Conservation (phyloP, 2,113 vertebrate genomes). For the Benthochromis sp. region DNA sequence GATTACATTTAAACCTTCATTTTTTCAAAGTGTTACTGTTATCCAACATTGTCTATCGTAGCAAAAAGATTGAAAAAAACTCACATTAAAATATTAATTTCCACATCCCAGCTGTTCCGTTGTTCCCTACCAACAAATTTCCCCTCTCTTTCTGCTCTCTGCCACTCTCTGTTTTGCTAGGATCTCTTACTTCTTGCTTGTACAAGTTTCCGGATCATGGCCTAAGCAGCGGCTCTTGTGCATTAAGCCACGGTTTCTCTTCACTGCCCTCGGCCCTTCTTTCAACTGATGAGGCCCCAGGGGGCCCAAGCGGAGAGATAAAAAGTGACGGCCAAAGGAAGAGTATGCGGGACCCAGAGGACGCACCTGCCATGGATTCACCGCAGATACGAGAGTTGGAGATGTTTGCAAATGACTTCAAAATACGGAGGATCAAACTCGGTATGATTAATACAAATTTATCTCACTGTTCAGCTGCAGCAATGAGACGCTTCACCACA, state of each 20-base stretch:
- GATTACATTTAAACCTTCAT: not conserved
- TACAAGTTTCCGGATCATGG: constrained; percentile 94
- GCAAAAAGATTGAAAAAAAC: not conserved
- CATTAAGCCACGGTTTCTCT: constrained; percentile 81
- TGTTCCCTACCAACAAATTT: not conserved
- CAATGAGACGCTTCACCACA: not conserved
- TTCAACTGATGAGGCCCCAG: constrained; percentile 70
- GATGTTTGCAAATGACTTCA: constrained; percentile 96
- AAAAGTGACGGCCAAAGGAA: constrained; percentile 87
- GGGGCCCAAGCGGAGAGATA: constrained; percentile 69
- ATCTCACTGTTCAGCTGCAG: not conserved
- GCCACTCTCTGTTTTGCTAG: constrained; percentile 45
- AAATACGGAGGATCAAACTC: constrained; percentile 93
- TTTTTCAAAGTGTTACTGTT: not conserved
- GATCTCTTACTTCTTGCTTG: constrained; percentile 86
- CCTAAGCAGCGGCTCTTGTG: constrained; percentile 76
- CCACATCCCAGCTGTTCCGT: not conserved
- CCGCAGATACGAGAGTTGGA: constrained; percentile 94
- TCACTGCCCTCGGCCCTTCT: constrained; percentile 83
- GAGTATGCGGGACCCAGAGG: constrained; percentile 75
- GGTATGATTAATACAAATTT: constrained; percentile 62
- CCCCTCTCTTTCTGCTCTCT: not conserved
- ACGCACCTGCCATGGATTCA: constrained; percentile 86
- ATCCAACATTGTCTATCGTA: not conserved
- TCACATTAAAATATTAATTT: not conserved